A percentile compares a stretch with the other conserved stretches of the same genome.
phyloP scores from a whole-genome alignment of 37 sponge, comb jelly and placozoan genomes.

The Ianthella basta region DNA sequence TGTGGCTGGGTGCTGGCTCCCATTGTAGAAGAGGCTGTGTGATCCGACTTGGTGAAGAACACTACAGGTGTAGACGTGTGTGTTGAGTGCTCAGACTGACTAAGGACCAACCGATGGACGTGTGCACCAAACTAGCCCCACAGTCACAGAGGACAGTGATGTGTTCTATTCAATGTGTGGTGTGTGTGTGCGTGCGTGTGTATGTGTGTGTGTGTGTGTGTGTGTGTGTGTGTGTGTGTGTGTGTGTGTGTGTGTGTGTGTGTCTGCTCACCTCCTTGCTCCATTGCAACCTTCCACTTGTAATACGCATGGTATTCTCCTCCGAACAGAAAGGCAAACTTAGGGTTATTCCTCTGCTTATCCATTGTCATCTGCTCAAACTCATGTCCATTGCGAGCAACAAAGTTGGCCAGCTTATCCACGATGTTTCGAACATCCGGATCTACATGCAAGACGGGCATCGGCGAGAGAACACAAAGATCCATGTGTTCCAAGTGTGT shows the following conservation, averaged over 20 bases:
- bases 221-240: background rate
- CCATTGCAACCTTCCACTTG: conserved; percentile 74
- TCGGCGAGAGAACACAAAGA: too few species aligned
- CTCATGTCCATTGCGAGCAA: conserved; percentile 96
- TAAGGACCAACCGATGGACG: background rate
- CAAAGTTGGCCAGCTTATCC: conserved; percentile 97
- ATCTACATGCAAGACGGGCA: conserved; percentile 43
- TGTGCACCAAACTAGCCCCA: too few species aligned
- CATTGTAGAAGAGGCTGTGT: background rate
- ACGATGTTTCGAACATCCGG: conserved; percentile 83
- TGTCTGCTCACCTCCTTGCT: conserved; percentile 17
- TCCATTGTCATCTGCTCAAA: conserved; percentile 97
- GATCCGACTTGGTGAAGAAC: background rate
- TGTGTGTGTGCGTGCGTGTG: too few species aligned
- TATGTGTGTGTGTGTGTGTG: background rate
- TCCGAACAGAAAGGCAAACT: conserved; percentile 96
- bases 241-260: background rate
- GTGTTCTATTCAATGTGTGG: too few species aligned
- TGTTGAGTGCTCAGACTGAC: background rate
- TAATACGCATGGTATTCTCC: conserved; percentile 92
- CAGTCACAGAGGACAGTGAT: too few species aligned
- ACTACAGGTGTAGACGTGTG: background rate
- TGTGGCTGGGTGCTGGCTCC: background rate
- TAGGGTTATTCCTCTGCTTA: conserved; percentile 91
- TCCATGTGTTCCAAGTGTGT: too few species aligned